A percentile compares a stretch with the other conserved stretches of the same genome.
Conservation (phyloP, 2,797 vertebrate genomes). For the Knipowitschia caucasica region DNA sequence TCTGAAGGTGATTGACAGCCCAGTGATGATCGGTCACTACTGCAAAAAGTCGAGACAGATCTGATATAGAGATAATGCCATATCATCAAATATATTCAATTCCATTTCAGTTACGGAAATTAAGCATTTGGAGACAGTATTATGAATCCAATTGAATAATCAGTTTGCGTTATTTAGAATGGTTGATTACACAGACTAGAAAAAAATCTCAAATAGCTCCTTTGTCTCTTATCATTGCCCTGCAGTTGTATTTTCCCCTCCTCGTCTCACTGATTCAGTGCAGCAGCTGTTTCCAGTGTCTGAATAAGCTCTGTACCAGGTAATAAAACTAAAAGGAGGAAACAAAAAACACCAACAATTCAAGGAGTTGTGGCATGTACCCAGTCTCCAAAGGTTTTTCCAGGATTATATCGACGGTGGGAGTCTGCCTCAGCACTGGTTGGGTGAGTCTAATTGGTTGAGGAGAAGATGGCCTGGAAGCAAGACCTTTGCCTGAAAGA, state of each 20-base stretch:
- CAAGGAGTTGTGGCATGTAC: conserved; percentile 67
- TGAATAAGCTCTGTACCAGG: conserved; percentile 53
- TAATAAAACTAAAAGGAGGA: conserved; percentile 5
- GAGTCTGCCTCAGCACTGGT: conserved; percentile 41
- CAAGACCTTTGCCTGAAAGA: conserved; percentile 58
- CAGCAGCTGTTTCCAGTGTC: conserved; percentile 54
- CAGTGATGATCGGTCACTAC: neutral
- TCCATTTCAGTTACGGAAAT: neutral
- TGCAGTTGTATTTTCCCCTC: conserved; percentile 31
- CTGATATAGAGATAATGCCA: neutral
- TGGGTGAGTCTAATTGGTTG: conserved; percentile 83
- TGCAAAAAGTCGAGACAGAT: neutral
- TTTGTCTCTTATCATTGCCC: conserved; percentile 41
- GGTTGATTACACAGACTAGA: too few species aligned
- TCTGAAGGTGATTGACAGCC: neutral
- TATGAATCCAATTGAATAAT: neutral
- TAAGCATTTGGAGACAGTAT: neutral
- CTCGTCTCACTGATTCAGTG: conserved; percentile 46
- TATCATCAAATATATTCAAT: neutral
- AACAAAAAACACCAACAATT: conserved; percentile 5
- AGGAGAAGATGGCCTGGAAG: conserved; percentile 72
- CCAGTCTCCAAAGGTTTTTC: conserved; percentile 75
- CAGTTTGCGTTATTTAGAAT: too few species aligned
- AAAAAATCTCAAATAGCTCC: too few species aligned
- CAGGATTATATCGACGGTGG: conserved; percentile 71